These are phyloP conservation scores for Cyclophora punctaria DNA, from an alignment of 2,888 invertebrate genomes.

Conservation along the genomic window DNA sequence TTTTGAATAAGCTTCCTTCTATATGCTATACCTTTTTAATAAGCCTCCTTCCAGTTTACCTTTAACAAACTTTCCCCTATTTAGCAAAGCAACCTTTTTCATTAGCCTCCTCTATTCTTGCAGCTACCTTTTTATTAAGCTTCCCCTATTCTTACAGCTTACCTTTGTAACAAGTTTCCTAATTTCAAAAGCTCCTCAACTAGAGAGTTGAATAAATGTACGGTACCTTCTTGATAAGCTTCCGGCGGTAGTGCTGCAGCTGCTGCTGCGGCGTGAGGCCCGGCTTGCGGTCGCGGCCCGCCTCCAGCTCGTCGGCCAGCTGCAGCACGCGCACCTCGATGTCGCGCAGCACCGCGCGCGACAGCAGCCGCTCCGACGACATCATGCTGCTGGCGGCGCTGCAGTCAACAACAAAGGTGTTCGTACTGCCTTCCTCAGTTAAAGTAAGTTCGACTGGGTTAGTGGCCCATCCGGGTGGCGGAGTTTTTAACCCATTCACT, in stretches of 20 bases:
- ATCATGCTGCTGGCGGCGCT: neutral
- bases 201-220: too few relatives aligned
- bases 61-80: too few relatives aligned
- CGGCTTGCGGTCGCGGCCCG: constrained; percentile 81
- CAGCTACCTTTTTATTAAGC: neutral
- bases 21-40: too few relatives aligned
- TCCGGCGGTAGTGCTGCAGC: constrained; percentile 92
- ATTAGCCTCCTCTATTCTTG: neutral
- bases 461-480: too few relatives aligned
- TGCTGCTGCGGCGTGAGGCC: constrained; percentile 87
- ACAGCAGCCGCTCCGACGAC: constrained; percentile 63
- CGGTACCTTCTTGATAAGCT: constrained; percentile 90
- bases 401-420: too few relatives aligned
- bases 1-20: too few relatives aligned
- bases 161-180: too few relatives aligned
- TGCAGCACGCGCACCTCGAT: constrained; percentile 96
- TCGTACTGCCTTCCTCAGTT: too few relatives aligned
- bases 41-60: too few relatives aligned
- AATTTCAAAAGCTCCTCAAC: too few relatives aligned
- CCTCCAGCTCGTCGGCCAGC: constrained; percentile 96
- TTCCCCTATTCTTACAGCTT: neutral
- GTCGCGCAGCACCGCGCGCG: constrained; percentile 86
- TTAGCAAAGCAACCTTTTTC: neutral
- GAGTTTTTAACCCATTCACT: too few relatives aligned
- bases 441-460: too few relatives aligned